Evolutionary conservation across 2,888 invertebrate genomes (phyloP), one percentile per base, ranked within the genome.

Genomic region (Serrognathus titanus): DNA sequence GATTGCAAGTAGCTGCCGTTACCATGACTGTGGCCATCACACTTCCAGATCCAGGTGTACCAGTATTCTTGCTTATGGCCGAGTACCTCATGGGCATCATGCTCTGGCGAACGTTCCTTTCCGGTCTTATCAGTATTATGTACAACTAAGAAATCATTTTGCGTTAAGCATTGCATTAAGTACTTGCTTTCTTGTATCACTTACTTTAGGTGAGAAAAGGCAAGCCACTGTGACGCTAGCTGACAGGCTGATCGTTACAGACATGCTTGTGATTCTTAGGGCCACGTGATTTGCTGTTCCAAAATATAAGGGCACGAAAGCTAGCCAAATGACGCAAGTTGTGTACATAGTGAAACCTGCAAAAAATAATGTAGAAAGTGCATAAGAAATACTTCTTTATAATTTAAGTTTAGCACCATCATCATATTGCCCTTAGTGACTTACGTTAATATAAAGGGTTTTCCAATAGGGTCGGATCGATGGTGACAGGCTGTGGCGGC

Each of bases 321-420:
- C 98, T 64, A 96, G 81, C 98, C 98, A 98, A 74, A 97, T 96
- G 62, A 97, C 92, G 77, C 96, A 95, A 31, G 97, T 97, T 43
- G 97, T 97, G 80, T 96, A 99, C 98, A 99, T 98, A 20, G 97
- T 97, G 79, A 99, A 98, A 56, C 92, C 92, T 92, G 79, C 8
- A 69, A 70, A 52, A 50, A 59, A 40, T 13, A 10, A 31, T 38
- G 11, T 51, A 24, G 20, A 31, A 31, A 16, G 16, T 16, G 16
- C 3, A 2, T 16, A 16, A 2, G 3, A 16, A 3, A 16, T 16
- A 16, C 16, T 16, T 16, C 16, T 16, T 16, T 16, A 16, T 16
- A 16, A 31, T 31, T 31, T 31, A 31, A 6, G 24, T 31, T 16
- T 16, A 3, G 16, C 16, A 16, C 16, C 16, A 16, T 16, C n/a